Base-by-base conservation (phyloP, 1,140 invertebrate genomes). In the Heterodera schachtii region DNA sequence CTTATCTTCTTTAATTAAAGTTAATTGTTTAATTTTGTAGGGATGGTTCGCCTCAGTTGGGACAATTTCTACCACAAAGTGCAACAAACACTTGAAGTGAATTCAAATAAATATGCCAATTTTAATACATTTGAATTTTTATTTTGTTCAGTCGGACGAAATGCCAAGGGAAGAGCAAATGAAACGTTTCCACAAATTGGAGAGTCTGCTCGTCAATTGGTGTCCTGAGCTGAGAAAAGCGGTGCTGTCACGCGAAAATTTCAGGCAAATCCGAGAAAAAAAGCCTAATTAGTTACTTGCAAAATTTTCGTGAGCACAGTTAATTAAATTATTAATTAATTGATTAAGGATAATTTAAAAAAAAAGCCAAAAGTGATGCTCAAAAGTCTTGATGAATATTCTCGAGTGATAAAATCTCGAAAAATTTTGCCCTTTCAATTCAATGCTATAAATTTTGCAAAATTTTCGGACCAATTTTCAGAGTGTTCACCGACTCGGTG, bases 1-100 rank as follows among this genome's bases (percentile, higher is more conserved):
- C n/a, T n/a, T n/a, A n/a, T n/a, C n/a, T n/a, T n/a, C n/a, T n/a
- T n/a, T n/a, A n/a, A n/a, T n/a, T n/a, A n/a, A n/a, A n/a, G n/a
- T n/a, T n/a, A n/a, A n/a, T n/a, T n/a, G n/a, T n/a, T n/a, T n/a
- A n/a, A n/a, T n/a, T n/a, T n/a, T n/a, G n/a, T 74, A 67, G 84
- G 84, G 44, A 81, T 86, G 81, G 74, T 80, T 11, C 78, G 85
- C 19, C 66, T 86, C n/a, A 86, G 83, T 16, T 86, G 84, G 84
- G 82, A 86, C 66, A 84, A 80, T 52, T 86, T 86, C 78, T 86
- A 86, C 67, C 49, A 83, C 57, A 86, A 86, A 84, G 80, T 87
- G 47, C 81, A 82, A 47, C 66, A 86, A 71, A 80, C 43, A 7
- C 49, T 86, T 3, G 75, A 86, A 31, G 84, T 84, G 64, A 49